Base-by-base conservation (phyloP, 2,797 vertebrate species). In the Enoplosus armatus region DNA sequence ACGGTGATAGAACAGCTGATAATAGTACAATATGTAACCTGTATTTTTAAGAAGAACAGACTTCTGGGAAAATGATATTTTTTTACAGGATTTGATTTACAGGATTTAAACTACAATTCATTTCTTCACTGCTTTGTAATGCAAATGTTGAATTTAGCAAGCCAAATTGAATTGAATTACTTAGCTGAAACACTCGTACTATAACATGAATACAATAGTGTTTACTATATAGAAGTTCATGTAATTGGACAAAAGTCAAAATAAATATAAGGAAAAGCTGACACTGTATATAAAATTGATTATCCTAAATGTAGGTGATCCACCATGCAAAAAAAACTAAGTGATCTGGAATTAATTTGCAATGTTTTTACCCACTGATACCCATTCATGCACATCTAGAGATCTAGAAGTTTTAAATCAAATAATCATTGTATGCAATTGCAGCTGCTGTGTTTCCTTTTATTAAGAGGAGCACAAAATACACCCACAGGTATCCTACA, bases 11-110 rank as follows among this genome's bases (percentile, higher is more conserved):
- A 69, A 22, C 10, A 82, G 12, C 41, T 73, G 11, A 45, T 72
- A 51, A 63, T 26, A 9, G 5, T 22, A 41, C 33, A 55, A n/a
- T 48, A 41, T 61, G 33, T 73, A 79, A 73, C 26, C 43, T 33
- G 22, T 3, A 26, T 24, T 56, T 60, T 70, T 26, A 54, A 29
- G 16, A 31, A 15, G 9, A 37, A 37, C 35, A 37, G 35, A 37
- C 35, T 10, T 37, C 12, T 37, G 35, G 33, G 31, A 33, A 33
- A 33, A 33, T 33, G 31, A 33, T 33, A 3, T 33, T 33, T 33
- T 33, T 33, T 33, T 33, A 33, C 31, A 33, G 31, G 31, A 33
- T 33, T 33, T 33, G 31, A n/a, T 33, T 33, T 33, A 33, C 31
- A 33, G 31, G 31, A 33, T 33, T 33, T 33, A 6, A n/a, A n/a